Conservation (phyloP, 2,888 invertebrate genomes). For the Eupsilia transversa region DNA sequence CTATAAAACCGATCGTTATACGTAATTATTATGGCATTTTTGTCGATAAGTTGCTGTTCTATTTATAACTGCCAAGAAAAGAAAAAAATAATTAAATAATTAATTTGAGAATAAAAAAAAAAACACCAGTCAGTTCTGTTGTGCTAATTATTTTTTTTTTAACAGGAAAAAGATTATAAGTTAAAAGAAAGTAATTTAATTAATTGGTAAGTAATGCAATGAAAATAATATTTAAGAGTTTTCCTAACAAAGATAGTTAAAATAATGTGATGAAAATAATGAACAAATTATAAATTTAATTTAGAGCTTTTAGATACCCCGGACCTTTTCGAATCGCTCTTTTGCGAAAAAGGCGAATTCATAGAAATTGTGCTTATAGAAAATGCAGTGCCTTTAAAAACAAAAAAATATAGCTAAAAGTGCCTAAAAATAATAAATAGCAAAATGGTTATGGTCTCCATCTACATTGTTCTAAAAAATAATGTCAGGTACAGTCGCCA, state of each 20-base stretch:
- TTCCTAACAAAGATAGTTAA: background rate
- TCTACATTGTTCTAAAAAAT: constrained; percentile 13
- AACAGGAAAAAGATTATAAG: background rate
- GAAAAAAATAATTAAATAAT: background rate
- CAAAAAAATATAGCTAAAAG: background rate
- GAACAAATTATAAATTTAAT: constrained; percentile 35
- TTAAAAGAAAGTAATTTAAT: background rate
- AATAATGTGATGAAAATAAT: constrained; percentile 12
- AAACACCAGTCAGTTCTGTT: background rate
- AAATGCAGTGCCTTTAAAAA: constrained; percentile 29
- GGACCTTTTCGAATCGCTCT: background rate
- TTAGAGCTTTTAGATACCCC: constrained; percentile 2
- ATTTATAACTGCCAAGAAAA: background rate
- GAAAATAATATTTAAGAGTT: background rate
- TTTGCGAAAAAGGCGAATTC: background rate
- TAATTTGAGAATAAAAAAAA: background rate
- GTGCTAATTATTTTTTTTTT: background rate
- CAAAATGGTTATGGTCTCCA: background rate
- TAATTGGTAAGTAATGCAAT: background rate
- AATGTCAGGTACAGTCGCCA: constrained; percentile 29
- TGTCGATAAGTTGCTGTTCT: background rate
- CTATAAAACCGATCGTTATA: constrained; percentile 9
- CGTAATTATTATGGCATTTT: constrained; percentile 17
- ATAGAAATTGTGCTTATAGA: background rate
- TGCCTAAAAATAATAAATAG: constrained; percentile 5